Conservation (phyloP, 1,140 invertebrate genomes). For the Zaprionus lachaisei region DNA sequence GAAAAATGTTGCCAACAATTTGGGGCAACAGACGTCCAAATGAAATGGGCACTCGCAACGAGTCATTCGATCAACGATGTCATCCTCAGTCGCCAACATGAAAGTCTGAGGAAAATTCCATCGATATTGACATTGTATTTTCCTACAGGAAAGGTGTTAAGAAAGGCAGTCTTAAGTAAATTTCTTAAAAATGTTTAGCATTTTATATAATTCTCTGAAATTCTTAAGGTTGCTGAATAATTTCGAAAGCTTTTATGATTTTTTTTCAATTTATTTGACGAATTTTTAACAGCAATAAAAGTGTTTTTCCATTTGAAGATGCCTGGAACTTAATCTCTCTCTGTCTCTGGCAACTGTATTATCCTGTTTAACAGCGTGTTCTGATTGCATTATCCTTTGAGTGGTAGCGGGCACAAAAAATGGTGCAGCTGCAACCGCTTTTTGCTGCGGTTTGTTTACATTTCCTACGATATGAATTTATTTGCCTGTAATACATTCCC, state of each 20-base stretch:
- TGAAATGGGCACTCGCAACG: slow-evolving; percentile 66
- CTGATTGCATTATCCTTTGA: slow-evolving; percentile 61
- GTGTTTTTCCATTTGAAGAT: neutral
- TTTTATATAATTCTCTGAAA: neutral
- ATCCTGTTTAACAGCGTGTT: slow-evolving; percentile 64
- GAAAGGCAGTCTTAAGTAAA: neutral
- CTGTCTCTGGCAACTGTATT: slow-evolving; percentile 43
- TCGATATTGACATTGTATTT: slow-evolving; percentile 21
- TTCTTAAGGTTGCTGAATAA: neutral
- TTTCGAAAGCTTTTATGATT: neutral
- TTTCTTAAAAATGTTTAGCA: neutral
- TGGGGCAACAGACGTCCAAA: slow-evolving; percentile 41
- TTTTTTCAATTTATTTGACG: neutral
- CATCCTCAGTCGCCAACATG: neutral
- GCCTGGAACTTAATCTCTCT: neutral
- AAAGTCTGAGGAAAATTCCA: slow-evolving; percentile 11
- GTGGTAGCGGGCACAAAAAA: slow-evolving; percentile 11
- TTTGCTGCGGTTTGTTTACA: neutral
- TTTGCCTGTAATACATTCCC: slow-evolving; percentile 2
- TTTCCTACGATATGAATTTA: slow-evolving; percentile 8
- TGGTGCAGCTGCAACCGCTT: neutral
- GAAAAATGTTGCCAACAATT: slow-evolving; percentile 76
- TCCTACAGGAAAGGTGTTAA: neutral
- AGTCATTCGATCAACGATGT: slow-evolving; percentile 71
- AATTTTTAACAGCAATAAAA: slow-evolving; percentile 28